A percentile compares a stretch with the other conserved stretches of the same genome.
phyloP scores from a whole-genome alignment of 1,140 invertebrate genomes.

The Amphibalanus amphitrite region DNA sequence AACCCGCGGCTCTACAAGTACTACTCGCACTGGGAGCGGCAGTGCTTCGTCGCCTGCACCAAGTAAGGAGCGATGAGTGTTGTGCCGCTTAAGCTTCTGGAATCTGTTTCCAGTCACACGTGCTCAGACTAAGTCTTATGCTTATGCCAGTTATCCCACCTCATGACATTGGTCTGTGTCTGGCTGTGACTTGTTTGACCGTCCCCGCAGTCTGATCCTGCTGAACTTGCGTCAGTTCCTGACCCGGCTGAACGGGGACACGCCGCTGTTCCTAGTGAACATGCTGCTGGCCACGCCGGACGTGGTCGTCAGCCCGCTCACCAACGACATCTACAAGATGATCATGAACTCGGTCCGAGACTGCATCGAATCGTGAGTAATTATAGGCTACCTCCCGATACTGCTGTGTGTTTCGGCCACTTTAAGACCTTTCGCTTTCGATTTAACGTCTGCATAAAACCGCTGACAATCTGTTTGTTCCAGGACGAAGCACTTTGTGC shows the following conservation, averaged over 20 bases:
- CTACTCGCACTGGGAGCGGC: constrained; percentile 31
- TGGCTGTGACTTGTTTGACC: no score
- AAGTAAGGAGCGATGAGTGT: constrained; percentile 16
- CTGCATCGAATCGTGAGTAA: constrained; percentile 6
- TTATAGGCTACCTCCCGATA: no score
- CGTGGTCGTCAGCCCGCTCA: constrained; percentile 48
- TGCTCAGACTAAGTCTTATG: no score
- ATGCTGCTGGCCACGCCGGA: constrained; percentile 50
- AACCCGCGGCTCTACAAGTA: constrained; percentile 28
- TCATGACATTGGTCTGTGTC: no score
- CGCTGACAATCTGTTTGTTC: background rate
- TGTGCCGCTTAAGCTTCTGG: no score
- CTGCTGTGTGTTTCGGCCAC: no score
- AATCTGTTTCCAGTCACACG: no score
- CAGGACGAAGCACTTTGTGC: background rate
- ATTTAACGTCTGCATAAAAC: no score
- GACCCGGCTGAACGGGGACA: constrained; percentile 35
- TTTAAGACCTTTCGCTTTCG: no score
- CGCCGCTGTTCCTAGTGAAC: constrained; percentile 57
- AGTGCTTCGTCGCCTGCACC: constrained; percentile 27
- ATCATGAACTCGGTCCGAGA: constrained; percentile 33
- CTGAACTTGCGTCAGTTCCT: constrained; percentile 53
- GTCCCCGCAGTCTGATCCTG: constrained; percentile 30
- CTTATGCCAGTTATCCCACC: no score
- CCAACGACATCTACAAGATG: constrained; percentile 54